A percentile compares a stretch with the other conserved stretches of the same genome.
Evolutionary conservation across 2,888 invertebrate genomes (phyloP).

Genomic region (Nemotelus nigrinus): DNA sequence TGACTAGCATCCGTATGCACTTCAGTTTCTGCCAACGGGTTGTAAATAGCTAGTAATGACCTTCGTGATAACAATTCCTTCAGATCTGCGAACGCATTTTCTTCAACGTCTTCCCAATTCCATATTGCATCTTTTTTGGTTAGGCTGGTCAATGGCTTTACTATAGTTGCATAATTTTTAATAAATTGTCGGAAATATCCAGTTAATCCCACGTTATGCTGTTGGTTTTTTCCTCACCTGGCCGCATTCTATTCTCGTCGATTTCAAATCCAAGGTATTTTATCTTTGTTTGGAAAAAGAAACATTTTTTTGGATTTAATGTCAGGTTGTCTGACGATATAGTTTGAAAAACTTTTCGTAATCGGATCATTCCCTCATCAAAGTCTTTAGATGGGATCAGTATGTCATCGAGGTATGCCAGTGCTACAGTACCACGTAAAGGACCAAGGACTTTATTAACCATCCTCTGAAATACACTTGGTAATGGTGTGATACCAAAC

Average conservation of each 20-base stretch:
- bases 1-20: slow-evolving; percentile 55
- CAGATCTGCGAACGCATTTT: neutral
- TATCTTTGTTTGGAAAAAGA: slow-evolving; percentile 45
- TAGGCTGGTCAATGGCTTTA: too few species aligned
- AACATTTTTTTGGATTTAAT: slow-evolving; percentile 45
- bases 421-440: slow-evolving; percentile 21
- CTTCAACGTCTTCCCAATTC: slow-evolving; percentile 52
- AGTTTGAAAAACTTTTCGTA: slow-evolving; percentile 37
- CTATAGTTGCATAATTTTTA: slow-evolving; percentile 50
- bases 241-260: slow-evolving; percentile 52
- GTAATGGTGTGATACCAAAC: slow-evolving; percentile 43
- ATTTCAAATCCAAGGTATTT: slow-evolving; percentile 49
- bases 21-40: slow-evolving; percentile 43
- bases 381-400: slow-evolving; percentile 38
- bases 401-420: slow-evolving; percentile 46
- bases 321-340: slow-evolving; percentile 42
- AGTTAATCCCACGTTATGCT: slow-evolving; percentile 55
- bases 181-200: slow-evolving; percentile 55
- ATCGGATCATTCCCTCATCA: slow-evolving; percentile 38
- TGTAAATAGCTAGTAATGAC: slow-evolving; percentile 10
- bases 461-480: slow-evolving; percentile 47
- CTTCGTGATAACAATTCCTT: neutral
- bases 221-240: slow-evolving; percentile 53
- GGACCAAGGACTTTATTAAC: slow-evolving; percentile 43
- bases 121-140: slow-evolving; percentile 36